A percentile compares a stretch with the other conserved stretches of the same genome.
phyloP scores from a whole-genome alignment of 2,113 vertebrate genomes.

The Rostratula benghalensis region DNA sequence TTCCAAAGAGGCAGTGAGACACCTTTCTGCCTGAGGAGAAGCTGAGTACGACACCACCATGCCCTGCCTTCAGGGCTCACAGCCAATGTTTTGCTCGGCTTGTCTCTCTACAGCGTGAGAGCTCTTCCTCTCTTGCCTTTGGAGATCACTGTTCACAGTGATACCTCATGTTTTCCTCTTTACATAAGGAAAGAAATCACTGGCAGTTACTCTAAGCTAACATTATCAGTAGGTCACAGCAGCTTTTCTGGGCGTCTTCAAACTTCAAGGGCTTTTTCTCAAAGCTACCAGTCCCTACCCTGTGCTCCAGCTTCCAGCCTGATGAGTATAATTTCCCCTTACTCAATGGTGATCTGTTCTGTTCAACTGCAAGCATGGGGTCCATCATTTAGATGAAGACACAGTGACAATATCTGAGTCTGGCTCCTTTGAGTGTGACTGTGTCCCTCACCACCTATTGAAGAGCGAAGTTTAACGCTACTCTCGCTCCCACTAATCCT shows the following conservation, averaged over 20 bases:
- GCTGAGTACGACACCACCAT: not conserved
- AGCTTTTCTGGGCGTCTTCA: not conserved
- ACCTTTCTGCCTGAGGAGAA: not conserved
- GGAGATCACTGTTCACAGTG: not conserved
- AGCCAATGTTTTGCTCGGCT: not conserved
- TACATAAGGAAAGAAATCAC: not conserved
- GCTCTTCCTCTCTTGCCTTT: not conserved
- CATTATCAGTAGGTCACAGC: not conserved
- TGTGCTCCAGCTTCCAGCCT: not conserved
- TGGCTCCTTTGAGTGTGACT: not conserved
- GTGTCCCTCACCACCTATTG: not conserved
- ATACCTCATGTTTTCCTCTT: not conserved
- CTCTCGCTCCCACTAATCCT: not conserved
- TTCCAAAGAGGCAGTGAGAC: not conserved
- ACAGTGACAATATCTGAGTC: not conserved
- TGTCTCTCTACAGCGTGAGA: not conserved
- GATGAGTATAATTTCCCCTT: not conserved
- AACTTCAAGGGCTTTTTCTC: not conserved
- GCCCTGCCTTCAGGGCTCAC: not conserved
- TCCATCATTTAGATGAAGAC: not conserved
- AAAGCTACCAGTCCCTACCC: not conserved
- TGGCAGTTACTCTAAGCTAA: not conserved
- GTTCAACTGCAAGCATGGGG: not conserved
- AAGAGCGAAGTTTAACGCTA: not conserved
- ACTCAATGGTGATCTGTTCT: not conserved